phyloP scores from a whole-genome alignment of 2,797 vertebrate species.

The Otolemur crassicaudatus region DNA sequence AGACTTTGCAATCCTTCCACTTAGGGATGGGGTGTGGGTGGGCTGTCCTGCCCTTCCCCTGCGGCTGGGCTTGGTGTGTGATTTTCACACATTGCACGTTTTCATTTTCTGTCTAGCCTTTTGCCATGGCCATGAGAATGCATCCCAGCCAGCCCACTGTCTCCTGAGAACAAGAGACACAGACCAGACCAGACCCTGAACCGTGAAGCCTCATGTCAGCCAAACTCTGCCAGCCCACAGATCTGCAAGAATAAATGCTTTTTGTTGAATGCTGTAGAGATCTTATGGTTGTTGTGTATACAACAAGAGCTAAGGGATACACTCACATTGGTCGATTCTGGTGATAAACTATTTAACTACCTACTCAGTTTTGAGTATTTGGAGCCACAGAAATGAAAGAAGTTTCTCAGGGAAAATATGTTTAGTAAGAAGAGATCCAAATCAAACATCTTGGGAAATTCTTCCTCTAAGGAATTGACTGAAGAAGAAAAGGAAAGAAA shows the following conservation, averaged over 20 bases:
- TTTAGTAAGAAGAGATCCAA: not conserved
- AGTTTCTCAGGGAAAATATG: not conserved
- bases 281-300: too few relatives aligned
- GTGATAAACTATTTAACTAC: not conserved
- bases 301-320: not conserved
- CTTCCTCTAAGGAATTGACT: too few relatives aligned
- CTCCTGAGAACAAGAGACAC: rapidly evolving
- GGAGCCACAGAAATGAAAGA: not conserved
- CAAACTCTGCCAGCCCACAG: not conserved
- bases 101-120: not conserved
- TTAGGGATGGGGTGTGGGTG: not conserved
- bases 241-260: not conserved
- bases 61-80: rapidly evolving
- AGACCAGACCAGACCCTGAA: too few relatives aligned
- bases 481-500: not conserved
- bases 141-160: not conserved
- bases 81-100: not conserved
- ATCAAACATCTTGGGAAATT: not conserved
- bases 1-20: not conserved
- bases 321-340: not conserved
- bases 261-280: not conserved
- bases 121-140: rapidly evolving
- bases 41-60: not conserved
- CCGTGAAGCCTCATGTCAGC: too few relatives aligned
- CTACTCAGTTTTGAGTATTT: not conserved